phyloP scores from a whole-genome alignment of 2,797 vertebrate species.

The Emys orbicularis region DNA sequence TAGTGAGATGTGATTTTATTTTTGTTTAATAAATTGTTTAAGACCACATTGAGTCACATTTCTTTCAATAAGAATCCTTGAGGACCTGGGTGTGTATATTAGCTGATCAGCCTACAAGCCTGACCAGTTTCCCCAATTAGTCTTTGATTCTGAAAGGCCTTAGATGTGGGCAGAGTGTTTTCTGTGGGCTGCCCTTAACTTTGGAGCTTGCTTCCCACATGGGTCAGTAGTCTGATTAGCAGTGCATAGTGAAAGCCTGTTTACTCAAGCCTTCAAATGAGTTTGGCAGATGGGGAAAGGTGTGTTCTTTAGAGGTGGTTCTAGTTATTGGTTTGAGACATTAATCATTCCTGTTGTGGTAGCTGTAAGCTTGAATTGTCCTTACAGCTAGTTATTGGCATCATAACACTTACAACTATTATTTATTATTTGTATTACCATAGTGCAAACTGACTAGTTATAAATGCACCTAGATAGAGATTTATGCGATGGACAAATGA shows the following conservation, averaged over 20 bases:
- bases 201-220: not conserved
- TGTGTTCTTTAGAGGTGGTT: not conserved
- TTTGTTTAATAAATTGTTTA: too few relatives aligned
- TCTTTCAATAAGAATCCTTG: not conserved
- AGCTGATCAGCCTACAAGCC: not conserved
- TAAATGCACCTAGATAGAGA: not conserved
- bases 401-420: not conserved
- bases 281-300: not conserved
- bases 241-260: not conserved
- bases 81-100: not conserved
- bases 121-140: not conserved
- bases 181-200: not conserved
- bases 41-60: not conserved
- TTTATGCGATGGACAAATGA: not conserved
- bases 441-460: not conserved
- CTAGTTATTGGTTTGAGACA: not conserved
- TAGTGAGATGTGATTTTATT: not conserved
- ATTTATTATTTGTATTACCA: not conserved
- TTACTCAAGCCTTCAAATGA: not conserved
- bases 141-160: not conserved
- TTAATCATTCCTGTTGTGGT: not conserved
- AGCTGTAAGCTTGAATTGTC: not conserved
- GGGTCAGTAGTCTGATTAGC: too few relatives aligned
- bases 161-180: not conserved
- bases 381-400: not conserved